Evolutionary conservation across 2,113 vertebrate genomes (phyloP), one percentile per base, ranked within the genome.

Genomic region (Ceuthmochares aereus): DNA sequence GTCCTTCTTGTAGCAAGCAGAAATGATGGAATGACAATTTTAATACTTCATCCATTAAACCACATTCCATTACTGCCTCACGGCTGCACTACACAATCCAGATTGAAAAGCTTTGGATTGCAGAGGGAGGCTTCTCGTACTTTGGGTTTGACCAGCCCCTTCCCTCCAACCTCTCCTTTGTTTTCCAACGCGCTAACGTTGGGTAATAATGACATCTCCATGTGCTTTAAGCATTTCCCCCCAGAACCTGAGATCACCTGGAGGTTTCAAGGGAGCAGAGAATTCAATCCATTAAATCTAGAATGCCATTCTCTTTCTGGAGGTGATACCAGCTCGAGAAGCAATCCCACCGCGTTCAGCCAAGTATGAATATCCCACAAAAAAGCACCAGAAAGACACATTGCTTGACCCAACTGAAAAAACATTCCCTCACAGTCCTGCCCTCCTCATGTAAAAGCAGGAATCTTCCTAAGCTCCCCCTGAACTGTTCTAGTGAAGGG

Each of bases 371-470:
- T 30, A 63, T 52, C 72, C 81, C 82, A 49, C 85, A 58, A 94
- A 79, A 40, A 69, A 74, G 72, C 29, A 58, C 32, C 49, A 91
- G 75, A 59, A 76, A 87, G 90, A 89, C 93, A 94, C 77, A 72
- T 74, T 52, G 80, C 87, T 87, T 90, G 92, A 92, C 88, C 79
- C 93, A 88, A 60, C n/a, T 81, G 76, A 70, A 86, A 64, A 95
- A 96, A 83, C 68, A 83, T 88, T 96, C 91, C 93, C 92, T 79
- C 63, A 9, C 84, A 51, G 95, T 88, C 88, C 90, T 75, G 63
- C 92, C 90, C 93, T 86, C 69, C 14, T 47, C 81, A 90, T 76
- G 94, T 94, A 90, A 96, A 92, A 90, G 83, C 82, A 92, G 90
- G 82, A 95, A 95, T 94, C 75, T 67, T 86, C 89, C 75, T 93